A percentile compares a stretch with the other conserved stretches of the same genome.
Evolutionary conservation across 2,797 vertebrate genomes (phyloP).

Genomic region (Cirrhinus mrigala): DNA sequence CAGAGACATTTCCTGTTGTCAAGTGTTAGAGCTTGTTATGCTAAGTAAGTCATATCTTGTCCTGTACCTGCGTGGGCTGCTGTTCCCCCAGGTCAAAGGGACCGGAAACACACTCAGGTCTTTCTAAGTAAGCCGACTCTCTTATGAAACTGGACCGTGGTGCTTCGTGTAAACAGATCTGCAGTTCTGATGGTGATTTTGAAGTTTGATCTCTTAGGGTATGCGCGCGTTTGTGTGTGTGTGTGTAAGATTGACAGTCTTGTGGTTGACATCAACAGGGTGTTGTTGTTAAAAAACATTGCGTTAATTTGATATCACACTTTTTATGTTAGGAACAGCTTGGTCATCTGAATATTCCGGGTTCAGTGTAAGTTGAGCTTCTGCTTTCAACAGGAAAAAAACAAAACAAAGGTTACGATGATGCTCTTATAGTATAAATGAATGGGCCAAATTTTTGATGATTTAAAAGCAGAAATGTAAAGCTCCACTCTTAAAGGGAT

Average conservation of each 20-base stretch:
- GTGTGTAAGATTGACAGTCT: not conserved
- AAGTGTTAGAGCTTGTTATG: not conserved
- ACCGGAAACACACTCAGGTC: not conserved
- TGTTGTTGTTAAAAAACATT: not conserved
- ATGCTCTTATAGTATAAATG: too few relatives aligned
- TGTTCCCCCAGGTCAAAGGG: not conserved
- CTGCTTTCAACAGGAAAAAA: not conserved
- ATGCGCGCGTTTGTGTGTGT: too few relatives aligned
- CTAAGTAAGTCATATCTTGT: not conserved
- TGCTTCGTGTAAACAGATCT: slow-evolving; percentile 22
- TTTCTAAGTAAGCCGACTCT: slow-evolving; percentile 23
- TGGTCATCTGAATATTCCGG: not conserved
- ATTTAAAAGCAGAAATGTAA: not conserved
- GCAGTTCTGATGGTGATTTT: not conserved
- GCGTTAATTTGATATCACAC: not conserved
- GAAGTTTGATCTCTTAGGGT: not conserved
- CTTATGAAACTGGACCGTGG: not conserved
- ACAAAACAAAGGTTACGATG: too few relatives aligned
- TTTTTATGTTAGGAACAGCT: not conserved
- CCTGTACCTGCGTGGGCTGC: not conserved
- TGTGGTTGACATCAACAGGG: not conserved
- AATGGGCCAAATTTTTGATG: not conserved
- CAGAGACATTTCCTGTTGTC: slow-evolving; percentile 6
- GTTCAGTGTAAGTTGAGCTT: not conserved
- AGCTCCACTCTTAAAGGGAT: too few relatives aligned